Evolutionary conservation across 53 echinoderm and acorn worm species (phyloP).

Genomic region (Pentamera pediparva): DNA sequence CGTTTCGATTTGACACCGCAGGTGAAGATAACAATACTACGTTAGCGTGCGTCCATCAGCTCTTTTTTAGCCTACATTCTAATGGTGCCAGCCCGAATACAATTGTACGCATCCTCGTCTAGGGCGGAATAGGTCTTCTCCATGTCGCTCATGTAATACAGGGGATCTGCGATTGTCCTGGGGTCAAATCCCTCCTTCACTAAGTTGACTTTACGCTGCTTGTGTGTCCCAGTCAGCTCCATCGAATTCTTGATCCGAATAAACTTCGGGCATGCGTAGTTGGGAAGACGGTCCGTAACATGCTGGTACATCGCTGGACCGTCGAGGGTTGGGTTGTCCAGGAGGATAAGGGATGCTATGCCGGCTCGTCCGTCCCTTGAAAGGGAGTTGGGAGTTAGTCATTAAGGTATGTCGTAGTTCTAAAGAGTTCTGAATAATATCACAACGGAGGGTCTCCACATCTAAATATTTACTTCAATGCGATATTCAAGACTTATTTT

Average conservation of each 20-base stretch:
- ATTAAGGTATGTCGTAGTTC: no score
- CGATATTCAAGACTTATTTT: no score
- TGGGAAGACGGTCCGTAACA: conserved; percentile 48
- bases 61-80: not conserved
- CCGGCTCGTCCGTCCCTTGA: conserved; percentile 56
- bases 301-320: conserved; percentile 43
- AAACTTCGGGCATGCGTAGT: conserved; percentile 86
- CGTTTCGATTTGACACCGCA: no score
- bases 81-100: not conserved
- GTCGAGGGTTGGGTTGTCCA: conserved; percentile 35
- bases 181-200: conserved; percentile 59
- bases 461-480: no score
- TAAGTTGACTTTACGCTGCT: conserved; percentile 46
- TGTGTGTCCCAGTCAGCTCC: conserved; percentile 49
- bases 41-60: no score
- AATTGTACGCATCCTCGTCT: conserved; percentile 13
- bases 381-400: not conserved
- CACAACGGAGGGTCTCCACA: no score
- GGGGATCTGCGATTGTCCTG: conserved; percentile 38
- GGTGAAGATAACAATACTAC: no score
- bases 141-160: conserved; percentile 48
- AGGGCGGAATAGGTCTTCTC: conserved; percentile 33
- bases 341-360: conserved; percentile 61
- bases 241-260: conserved; percentile 41
- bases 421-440: no score